Evolutionary conservation across 2,113 vertebrate genomes (phyloP).

Genomic region (Vanacampus margaritifer): DNA sequence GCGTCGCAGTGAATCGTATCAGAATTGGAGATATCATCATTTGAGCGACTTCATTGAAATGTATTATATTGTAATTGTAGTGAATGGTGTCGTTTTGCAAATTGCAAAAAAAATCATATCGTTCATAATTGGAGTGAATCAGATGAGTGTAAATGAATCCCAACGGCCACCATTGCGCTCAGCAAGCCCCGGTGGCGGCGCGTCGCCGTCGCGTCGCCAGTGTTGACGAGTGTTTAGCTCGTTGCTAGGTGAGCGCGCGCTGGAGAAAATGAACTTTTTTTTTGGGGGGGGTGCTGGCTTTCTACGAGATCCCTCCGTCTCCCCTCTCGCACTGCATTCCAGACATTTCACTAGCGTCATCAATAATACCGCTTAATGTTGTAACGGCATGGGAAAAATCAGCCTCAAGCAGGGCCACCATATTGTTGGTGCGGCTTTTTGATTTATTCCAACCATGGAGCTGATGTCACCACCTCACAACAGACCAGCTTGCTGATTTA

Average conservation of each 20-base stretch:
- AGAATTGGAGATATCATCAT: no score
- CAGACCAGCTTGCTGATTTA: background rate
- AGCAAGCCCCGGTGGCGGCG: constrained; percentile 17
- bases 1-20: no score
- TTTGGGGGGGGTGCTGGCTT: constrained; percentile 29
- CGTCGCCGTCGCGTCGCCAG: constrained; percentile 35
- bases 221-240: constrained; percentile 69
- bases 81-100: background rate
- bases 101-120: no score
- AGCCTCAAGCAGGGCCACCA: background rate
- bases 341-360: constrained; percentile 8
- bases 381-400: constrained; percentile 10
- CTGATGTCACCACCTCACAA: background rate
- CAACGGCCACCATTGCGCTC: background rate
- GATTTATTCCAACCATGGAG: background rate
- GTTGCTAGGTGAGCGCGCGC: constrained; percentile 64
- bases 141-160: background rate
- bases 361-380: constrained; percentile 6
- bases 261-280: constrained; percentile 59
- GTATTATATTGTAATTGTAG: background rate
- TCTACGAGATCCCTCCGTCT: background rate
- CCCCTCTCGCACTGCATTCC: constrained; percentile 34
- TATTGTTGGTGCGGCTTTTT: background rate
- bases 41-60: no score
- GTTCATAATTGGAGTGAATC: no score